Evolutionary conservation across 2,113 vertebrate species (phyloP).

Genomic region (Natator depressus): DNA sequence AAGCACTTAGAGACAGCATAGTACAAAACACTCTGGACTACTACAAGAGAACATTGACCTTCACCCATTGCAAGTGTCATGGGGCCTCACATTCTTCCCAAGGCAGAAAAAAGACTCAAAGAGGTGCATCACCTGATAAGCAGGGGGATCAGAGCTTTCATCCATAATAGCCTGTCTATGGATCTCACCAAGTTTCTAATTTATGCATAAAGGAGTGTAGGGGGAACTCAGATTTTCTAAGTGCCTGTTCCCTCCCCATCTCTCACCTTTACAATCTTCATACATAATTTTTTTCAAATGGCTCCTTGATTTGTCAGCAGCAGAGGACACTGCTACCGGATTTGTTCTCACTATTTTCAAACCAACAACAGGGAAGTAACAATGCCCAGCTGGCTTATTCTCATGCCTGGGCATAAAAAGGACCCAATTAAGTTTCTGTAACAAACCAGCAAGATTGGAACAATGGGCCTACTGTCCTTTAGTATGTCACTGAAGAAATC

Average conservation of each 20-base stretch:
- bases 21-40: conserved; percentile 15
- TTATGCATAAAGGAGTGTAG: neutral
- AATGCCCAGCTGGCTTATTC: neutral
- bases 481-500: conserved; percentile 31
- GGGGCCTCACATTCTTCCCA: neutral
- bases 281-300: neutral
- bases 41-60: accelerated
- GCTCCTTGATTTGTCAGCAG: neutral
- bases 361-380: neutral
- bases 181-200: neutral
- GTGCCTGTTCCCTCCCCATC: neutral
- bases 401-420: conserved; percentile 16
- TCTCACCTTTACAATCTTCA: neutral
- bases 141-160: neutral
- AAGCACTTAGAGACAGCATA: neutral
- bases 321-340: neutral
- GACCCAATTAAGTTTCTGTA: conserved; percentile 37
- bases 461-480: neutral
- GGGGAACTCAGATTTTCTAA: neutral
- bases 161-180: neutral
- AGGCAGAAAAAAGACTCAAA: neutral
- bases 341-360: conserved; percentile 6
- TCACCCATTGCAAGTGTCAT: neutral
- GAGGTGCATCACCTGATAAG: neutral
- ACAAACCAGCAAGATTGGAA: neutral